Evolutionary conservation across 2,113 vertebrate genomes (phyloP).

Genomic region (Zingel zingel): DNA sequence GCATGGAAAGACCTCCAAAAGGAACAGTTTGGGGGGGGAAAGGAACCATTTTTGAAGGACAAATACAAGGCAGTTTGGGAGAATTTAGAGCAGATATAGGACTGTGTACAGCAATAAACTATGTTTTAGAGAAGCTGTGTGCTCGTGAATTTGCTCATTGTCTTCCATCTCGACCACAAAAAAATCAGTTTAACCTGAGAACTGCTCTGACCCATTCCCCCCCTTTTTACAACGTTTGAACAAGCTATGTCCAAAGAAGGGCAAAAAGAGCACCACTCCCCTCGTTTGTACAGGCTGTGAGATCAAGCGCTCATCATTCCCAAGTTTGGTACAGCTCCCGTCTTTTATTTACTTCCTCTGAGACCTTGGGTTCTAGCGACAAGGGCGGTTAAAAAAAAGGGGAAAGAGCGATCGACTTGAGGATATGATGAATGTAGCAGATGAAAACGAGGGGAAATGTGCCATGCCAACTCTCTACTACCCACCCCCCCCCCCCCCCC

Average conservation of each 20-base stretch:
- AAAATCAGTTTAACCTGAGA: neutral
- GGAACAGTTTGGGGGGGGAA: neutral
- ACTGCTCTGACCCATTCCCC: neutral
- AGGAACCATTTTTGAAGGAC: no score
- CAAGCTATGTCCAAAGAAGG: conserved; percentile 1
- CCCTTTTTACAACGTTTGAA: neutral
- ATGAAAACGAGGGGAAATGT: conserved; percentile 75
- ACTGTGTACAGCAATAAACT: neutral
- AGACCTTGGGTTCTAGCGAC: conserved; percentile 19
- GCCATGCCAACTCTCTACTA: conserved; percentile 73
- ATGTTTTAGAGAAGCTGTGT: neutral
- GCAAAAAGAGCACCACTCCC: conserved; percentile 5
- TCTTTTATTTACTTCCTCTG: conserved; percentile 63
- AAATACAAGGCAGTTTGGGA: no score
- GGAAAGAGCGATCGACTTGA: conserved; percentile 39
- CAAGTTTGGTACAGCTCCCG: neutral
- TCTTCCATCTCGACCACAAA: conserved; percentile 14
- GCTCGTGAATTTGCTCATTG: neutral
- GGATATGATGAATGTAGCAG: conserved; percentile 71
- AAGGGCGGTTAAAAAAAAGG: conserved; percentile 38
- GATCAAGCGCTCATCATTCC: conserved; percentile 43
- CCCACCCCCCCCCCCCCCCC: neutral
- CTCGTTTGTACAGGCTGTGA: conserved; percentile 18
- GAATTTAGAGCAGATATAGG: neutral
- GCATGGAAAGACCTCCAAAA: neutral